Evolutionary conservation across 2,797 vertebrate genomes (phyloP).

Genomic region (Danionella dracula): DNA sequence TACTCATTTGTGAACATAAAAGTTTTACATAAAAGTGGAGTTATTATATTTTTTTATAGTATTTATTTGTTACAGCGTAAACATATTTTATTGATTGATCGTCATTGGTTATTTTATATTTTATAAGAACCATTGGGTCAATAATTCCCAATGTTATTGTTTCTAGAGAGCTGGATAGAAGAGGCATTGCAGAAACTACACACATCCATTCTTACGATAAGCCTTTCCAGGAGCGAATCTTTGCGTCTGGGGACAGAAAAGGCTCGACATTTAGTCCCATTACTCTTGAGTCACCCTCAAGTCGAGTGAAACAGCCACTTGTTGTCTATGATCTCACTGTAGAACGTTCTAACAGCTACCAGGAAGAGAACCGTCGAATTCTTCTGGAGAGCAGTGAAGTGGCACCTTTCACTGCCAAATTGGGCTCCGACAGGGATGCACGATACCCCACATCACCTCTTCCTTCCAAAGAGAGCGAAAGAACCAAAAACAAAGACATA

Average conservation of each 20-base stretch:
- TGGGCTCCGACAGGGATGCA: slow-evolving; percentile 76
- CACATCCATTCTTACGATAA: slow-evolving; percentile 73
- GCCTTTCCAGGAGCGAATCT: slow-evolving; percentile 72
- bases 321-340: slow-evolving; percentile 63
- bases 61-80: too few relatives aligned
- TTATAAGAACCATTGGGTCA: background rate
- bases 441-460: slow-evolving; percentile 64
- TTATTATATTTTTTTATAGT: too few relatives aligned
- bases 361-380: slow-evolving; percentile 91
- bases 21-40: too few relatives aligned
- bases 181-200: slow-evolving; percentile 74
- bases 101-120: too few relatives aligned
- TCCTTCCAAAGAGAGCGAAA: slow-evolving; percentile 50
- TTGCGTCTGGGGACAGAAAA: slow-evolving; percentile 13
- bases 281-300: slow-evolving; percentile 41
- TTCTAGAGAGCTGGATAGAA: slow-evolving; percentile 80
- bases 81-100: too few relatives aligned
- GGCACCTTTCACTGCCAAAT: slow-evolving; percentile 88
- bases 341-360: slow-evolving; percentile 56
- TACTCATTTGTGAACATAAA: too few relatives aligned
- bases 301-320: slow-evolving; percentile 68
- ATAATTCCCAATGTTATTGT: background rate
- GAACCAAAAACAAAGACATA: slow-evolving; percentile 21
- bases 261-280: slow-evolving; percentile 68
- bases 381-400: slow-evolving; percentile 96